Conservation (phyloP, 2,888 invertebrate genomes). For the Macropis europaea region DNA sequence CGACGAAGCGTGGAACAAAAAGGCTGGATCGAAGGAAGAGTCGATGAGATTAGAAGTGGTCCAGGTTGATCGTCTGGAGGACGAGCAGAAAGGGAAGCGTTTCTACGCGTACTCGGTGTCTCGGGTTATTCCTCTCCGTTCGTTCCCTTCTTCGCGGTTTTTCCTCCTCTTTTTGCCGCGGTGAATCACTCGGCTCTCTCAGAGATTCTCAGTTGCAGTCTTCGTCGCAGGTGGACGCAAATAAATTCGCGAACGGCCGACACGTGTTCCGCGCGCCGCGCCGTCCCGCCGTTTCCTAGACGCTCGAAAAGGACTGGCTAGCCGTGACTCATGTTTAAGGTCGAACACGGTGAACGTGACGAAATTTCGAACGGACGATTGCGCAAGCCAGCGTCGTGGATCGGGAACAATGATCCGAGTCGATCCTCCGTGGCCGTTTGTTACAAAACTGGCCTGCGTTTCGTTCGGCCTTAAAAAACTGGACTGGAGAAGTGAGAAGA, state of each 20-base stretch:
- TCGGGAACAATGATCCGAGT: constrained; percentile 27
- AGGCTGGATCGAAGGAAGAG: neutral
- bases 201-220: constrained; percentile 57
- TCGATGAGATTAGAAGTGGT: too few relatives aligned
- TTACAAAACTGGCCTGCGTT: too few relatives aligned
- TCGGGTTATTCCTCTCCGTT: constrained; percentile 44
- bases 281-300: neutral
- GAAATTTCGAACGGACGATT: constrained; percentile 45
- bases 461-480: too few relatives aligned
- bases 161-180: constrained; percentile 45
- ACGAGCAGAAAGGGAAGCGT: constrained; percentile 23
- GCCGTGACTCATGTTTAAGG: constrained; percentile 47
- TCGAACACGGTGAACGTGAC: constrained; percentile 45
- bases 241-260: constrained; percentile 5
- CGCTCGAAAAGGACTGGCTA: neutral
- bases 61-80: constrained; percentile 16
- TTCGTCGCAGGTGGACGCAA: constrained; percentile 18
- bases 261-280: constrained; percentile 17
- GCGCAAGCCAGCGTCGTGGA: constrained; percentile 22
- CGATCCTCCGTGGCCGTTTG: neutral
- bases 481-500: too few relatives aligned
- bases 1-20: too few relatives aligned
- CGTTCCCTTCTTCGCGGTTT: constrained; percentile 33
- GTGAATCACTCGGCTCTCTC: constrained; percentile 61
- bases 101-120: constrained; percentile 11